Evolutionary conservation across 2,888 invertebrate species (phyloP).

Genomic region (Mystacides longicornis): DNA sequence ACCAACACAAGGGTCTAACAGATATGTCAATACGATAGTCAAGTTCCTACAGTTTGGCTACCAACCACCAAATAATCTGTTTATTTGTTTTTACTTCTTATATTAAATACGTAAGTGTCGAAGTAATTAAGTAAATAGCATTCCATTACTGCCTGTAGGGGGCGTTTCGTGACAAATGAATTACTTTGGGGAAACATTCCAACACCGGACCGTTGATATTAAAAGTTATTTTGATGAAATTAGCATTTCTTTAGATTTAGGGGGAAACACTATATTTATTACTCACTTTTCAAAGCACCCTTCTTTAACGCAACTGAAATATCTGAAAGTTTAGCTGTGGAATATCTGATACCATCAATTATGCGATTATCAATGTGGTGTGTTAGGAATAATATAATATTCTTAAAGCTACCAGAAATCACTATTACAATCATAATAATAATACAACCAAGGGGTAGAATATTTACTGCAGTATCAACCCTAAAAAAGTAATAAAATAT

Average conservation of each 20-base stretch:
- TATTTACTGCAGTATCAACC: not conserved
- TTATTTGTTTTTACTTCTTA: no score
- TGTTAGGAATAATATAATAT: not conserved
- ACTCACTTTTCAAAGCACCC: no score
- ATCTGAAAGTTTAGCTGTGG: not conserved
- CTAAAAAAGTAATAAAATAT: constrained; percentile 1
- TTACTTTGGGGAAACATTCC: not conserved
- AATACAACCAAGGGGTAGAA: not conserved
- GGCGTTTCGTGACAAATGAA: not conserved
- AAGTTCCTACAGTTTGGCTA: no score
- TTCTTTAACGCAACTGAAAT: no score
- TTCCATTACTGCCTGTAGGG: no score
- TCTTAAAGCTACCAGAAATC: not conserved
- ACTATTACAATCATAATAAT: not conserved
- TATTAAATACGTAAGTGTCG: no score
- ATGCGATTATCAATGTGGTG: not conserved
- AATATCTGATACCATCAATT: not conserved
- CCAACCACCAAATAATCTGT: no score
- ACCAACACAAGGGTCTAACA: no score
- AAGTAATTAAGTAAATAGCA: no score
- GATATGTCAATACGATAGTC: no score
- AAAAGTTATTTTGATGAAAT: constrained; percentile 2
- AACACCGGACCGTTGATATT: not conserved
- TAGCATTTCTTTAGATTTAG: not conserved
- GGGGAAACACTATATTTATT: not conserved